phyloP scores from a whole-genome alignment of 2,113 vertebrate species.

The Caranx ignobilis region DNA sequence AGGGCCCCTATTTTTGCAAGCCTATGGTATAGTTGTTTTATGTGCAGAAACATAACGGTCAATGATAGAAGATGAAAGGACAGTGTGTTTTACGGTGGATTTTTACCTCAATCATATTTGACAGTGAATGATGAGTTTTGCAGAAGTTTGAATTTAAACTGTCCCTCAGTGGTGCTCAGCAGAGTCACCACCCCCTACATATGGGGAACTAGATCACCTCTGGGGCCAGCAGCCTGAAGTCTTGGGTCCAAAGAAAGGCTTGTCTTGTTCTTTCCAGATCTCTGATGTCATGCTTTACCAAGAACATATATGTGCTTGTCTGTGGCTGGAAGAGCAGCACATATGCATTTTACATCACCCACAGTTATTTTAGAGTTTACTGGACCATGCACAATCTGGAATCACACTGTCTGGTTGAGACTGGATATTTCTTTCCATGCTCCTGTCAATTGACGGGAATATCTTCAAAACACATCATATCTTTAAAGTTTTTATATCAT shows the following conservation, averaged over 20 bases:
- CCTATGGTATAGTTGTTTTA: conserved; percentile 25
- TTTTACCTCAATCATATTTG: conserved; percentile 63
- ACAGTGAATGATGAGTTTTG: conserved; percentile 76
- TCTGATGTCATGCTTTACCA: conserved; percentile 70
- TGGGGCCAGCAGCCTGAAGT: conserved; percentile 47
- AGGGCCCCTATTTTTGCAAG: conserved; percentile 2
- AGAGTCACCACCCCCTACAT: conserved; percentile 49
- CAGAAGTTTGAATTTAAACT: conserved; percentile 73
- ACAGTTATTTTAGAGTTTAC: conserved; percentile 66
- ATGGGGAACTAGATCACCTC: conserved; percentile 72
- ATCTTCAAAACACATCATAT: conserved; percentile 42
- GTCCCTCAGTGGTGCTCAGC: conserved; percentile 64
- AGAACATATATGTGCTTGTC: conserved; percentile 73
- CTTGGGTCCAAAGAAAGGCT: conserved; percentile 51
- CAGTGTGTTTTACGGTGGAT: conserved; percentile 21
- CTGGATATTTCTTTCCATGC: conserved; percentile 49
- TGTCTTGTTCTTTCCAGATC: conserved; percentile 65
- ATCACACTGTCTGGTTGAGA: conserved; percentile 65
- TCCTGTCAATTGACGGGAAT: conserved; percentile 46
- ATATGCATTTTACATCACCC: conserved; percentile 71
- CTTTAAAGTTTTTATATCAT: conserved; percentile 45
- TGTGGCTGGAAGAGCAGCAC: conserved; percentile 72
- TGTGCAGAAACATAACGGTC: conserved; percentile 19
- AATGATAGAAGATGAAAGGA: conserved; percentile 46
- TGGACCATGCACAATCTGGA: conserved; percentile 69